Evolutionary conservation across 1,140 invertebrate species (phyloP), one percentile per base, ranked within the genome.

Genomic region (Trichonephila inaurata): DNA sequence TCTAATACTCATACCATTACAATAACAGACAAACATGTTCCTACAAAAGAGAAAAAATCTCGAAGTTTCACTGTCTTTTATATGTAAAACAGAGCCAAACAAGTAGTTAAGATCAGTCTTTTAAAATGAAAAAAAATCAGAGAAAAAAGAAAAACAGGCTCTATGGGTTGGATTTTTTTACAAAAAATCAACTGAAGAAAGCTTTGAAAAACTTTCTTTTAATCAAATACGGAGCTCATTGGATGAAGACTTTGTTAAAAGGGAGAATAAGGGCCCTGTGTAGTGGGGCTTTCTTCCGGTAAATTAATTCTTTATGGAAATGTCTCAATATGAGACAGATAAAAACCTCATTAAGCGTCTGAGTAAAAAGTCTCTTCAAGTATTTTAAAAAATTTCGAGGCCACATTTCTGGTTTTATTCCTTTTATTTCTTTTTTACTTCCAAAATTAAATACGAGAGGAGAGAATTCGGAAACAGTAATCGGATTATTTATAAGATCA

Each of bases 291-390:
- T 83, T 83, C 82, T 83, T 58, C 44, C 82, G 51, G n/a, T 83
- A 83, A 83, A 83, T 83, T 51, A 83, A 58, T 83, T 83, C 82
- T 33, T 83, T 83, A 18, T 19, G 44, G 58, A 58, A 83, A 44
- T 40, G 82, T 83, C 82, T 51, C 21, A 33, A 83, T 33, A 60
- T 10, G 82, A n/a, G 44, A 83, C 10, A 83, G 81, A 83, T 83
- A 83, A 83, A 28, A 40, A 83, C 81, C 81, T 83, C 81, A 83
- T 83, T 83, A 83, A 83, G 33, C 10, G 81, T 10, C 82, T n/a
- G 19, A 58, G 51, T 16, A 83, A 58, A 33, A 58, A 33, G 51
- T 51, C 51, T 12, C 51, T 12, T 51, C 10, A 51, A 51, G 5
- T 10, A 10, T 51, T 51, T 51, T 51, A 51, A 51, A 51, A 8